A percentile compares a stretch with the other conserved stretches of the same genome.
Evolutionary conservation across 2,797 vertebrate genomes (phyloP).

Genomic region (Anguilla megastoma): DNA sequence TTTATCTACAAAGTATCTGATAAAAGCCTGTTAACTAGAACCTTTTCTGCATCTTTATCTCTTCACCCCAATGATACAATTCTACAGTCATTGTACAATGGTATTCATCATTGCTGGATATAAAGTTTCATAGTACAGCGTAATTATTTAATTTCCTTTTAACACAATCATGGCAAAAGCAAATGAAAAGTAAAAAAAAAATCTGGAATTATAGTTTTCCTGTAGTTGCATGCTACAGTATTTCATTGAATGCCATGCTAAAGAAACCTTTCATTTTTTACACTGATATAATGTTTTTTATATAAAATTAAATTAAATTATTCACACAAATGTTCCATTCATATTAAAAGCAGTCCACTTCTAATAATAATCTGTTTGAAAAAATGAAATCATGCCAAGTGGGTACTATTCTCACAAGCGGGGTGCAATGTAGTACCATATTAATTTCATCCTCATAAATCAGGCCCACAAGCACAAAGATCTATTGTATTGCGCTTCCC

Average conservation of each 20-base stretch:
- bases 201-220: too few species aligned
- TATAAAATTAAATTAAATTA: background rate
- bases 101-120: too few species aligned
- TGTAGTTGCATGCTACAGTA: too few species aligned
- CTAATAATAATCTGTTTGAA: background rate
- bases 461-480: background rate
- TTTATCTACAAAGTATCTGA: too few species aligned
- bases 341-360: background rate
- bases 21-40: too few species aligned
- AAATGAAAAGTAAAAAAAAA: background rate
- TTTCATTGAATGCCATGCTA: background rate
- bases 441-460: background rate
- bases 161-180: background rate
- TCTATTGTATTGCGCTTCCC: background rate
- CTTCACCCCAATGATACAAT: too few species aligned
- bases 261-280: background rate
- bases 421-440: background rate
- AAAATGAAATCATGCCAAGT: background rate
- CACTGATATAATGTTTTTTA: background rate
- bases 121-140: too few species aligned
- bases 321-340: background rate
- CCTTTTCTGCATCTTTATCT: conserved; percentile 39
- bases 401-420: background rate
- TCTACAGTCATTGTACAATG: too few species aligned
- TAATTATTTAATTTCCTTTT: background rate